Conservation (phyloP, 2,113 vertebrate genomes). For the Coturnix japonica region DNA sequence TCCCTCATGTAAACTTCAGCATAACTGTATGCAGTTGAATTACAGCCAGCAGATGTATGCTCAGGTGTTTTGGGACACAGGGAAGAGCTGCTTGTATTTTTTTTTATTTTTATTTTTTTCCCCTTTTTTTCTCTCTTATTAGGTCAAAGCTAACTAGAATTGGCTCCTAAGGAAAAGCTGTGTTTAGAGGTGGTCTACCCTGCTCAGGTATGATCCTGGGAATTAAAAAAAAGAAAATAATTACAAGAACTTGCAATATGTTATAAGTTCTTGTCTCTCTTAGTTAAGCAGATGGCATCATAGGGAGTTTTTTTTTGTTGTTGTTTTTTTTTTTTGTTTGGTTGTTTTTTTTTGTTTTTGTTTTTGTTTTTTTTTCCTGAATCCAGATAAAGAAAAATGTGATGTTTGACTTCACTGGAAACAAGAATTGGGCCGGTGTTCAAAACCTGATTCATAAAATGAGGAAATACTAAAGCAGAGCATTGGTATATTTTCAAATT, state of each 20-base stretch:
- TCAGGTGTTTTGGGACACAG: neutral
- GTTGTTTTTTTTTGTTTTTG: rapidly evolving
- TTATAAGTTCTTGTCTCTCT: neutral
- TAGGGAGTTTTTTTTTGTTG: rapidly evolving
- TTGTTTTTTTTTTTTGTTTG: too few species aligned
- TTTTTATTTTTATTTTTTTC: neutral
- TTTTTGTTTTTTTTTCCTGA: neutral
- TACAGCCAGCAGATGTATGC: neutral
- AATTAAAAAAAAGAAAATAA: neutral
- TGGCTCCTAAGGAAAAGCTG: neutral
- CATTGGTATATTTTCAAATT: slow-evolving; percentile 55
- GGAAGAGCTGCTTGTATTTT: neutral
- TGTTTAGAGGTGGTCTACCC: neutral
- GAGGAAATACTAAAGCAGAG: slow-evolving; percentile 28
- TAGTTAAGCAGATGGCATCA: neutral
- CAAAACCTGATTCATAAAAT: slow-evolving; percentile 40
- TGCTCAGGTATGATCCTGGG: neutral
- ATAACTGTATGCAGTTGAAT: neutral
- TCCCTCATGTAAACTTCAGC: neutral
- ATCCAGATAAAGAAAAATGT: neutral
- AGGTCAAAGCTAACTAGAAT: neutral
- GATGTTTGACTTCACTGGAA: slow-evolving; percentile 14
- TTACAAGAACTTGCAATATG: neutral
- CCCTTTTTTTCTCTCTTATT: neutral
- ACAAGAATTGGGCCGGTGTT: neutral